A percentile compares a stretch with the other conserved stretches of the same genome.
phyloP scores from a whole-genome alignment of 2,888 invertebrate genomes.

The Dichetophora obliterata region DNA sequence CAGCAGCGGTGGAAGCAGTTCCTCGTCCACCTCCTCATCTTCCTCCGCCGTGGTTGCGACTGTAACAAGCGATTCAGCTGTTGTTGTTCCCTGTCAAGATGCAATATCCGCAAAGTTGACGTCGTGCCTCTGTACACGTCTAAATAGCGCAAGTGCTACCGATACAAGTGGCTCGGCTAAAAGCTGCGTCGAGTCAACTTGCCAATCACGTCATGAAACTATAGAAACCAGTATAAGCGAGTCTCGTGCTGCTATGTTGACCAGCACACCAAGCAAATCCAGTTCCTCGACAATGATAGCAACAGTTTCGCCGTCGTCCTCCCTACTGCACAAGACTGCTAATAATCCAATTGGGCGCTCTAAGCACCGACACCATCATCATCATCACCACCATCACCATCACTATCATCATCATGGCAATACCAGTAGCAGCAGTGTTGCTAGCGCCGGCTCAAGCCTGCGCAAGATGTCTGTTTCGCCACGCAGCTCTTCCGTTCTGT shows the following conservation, averaged over 20 bases:
- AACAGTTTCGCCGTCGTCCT: slow-evolving; percentile 38
- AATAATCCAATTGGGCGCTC: slow-evolving; percentile 66
- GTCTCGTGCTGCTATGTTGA: slow-evolving; percentile 39
- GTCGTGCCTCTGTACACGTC: slow-evolving; percentile 69
- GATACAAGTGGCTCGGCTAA: slow-evolving; percentile 5
- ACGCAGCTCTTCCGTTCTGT: slow-evolving; percentile 14
- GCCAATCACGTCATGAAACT: slow-evolving; percentile 45
- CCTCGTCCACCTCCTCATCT: slow-evolving; percentile 15
- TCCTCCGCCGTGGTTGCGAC: slow-evolving; percentile 30
- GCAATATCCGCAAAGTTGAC: slow-evolving; percentile 70
- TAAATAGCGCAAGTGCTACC: slow-evolving; percentile 51
- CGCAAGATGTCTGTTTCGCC: slow-evolving; percentile 21
- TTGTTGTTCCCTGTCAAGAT: slow-evolving; percentile 58
- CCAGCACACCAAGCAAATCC: slow-evolving; percentile 48
- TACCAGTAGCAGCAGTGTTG: slow-evolving; percentile 25
- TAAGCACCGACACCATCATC: slow-evolving; percentile 65
- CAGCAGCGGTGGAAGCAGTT: slow-evolving; percentile 26
- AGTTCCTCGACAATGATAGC: slow-evolving; percentile 30
- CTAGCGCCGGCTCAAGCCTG: not conserved
- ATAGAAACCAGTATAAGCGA: slow-evolving; percentile 34
- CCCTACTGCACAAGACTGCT: slow-evolving; percentile 64
- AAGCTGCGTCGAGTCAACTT: slow-evolving; percentile 43
- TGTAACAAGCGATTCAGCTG: slow-evolving; percentile 9
- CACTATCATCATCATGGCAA: slow-evolving; percentile 63
- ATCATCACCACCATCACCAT: slow-evolving; percentile 66